Conservation (phyloP, 2,797 vertebrate species). For the Gouania willdenowi region DNA sequence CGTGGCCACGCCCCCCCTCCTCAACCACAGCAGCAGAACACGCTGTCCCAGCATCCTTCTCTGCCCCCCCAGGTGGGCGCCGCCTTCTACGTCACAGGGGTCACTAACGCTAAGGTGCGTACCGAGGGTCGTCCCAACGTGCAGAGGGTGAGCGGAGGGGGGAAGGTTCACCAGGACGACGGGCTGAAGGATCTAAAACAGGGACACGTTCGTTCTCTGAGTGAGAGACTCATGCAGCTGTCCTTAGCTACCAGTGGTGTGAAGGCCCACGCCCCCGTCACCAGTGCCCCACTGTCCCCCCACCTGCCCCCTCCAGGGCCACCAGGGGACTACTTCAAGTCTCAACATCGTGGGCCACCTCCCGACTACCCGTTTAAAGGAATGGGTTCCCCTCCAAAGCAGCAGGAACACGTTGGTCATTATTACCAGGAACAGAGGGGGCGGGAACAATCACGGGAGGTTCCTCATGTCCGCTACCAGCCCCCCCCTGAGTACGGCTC, state of each 20-base stretch:
- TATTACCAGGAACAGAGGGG: conserved; percentile 87
- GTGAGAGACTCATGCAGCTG: conserved; percentile 95
- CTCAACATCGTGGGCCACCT: conserved; percentile 88
- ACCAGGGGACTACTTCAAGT: conserved; percentile 88
- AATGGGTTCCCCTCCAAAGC: conserved; percentile 80
- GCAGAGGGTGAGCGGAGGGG: conserved; percentile 84
- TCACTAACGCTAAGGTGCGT: conserved; percentile 80
- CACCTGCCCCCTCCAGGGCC: conserved; percentile 78
- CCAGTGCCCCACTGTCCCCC: conserved; percentile 85
- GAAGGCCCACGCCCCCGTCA: conserved; percentile 91
- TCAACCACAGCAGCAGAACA: conserved; percentile 61
- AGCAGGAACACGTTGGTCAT: conserved; percentile 80
- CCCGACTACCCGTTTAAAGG: conserved; percentile 95
- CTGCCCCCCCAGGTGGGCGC: conserved; percentile 73
- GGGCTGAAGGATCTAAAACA: conserved; percentile 97
- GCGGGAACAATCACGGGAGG: conserved; percentile 84
- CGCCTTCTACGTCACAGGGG: conserved; percentile 90
- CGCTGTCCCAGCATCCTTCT: conserved; percentile 56
- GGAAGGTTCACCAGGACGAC: conserved; percentile 95
- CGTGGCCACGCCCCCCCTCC: conserved; percentile 77
- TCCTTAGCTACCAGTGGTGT: conserved; percentile 94
- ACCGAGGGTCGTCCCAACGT: conserved; percentile 91
- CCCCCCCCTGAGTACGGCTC: conserved; percentile 96
- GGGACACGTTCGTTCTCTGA: conserved; percentile 94
- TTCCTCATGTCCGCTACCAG: conserved; percentile 92